Percentiles rank a stretch among this genome's conserved stretches.
phyloP scores from a whole-genome alignment of 2,113 vertebrate genomes.

The Copsychus sechellarum region DNA sequence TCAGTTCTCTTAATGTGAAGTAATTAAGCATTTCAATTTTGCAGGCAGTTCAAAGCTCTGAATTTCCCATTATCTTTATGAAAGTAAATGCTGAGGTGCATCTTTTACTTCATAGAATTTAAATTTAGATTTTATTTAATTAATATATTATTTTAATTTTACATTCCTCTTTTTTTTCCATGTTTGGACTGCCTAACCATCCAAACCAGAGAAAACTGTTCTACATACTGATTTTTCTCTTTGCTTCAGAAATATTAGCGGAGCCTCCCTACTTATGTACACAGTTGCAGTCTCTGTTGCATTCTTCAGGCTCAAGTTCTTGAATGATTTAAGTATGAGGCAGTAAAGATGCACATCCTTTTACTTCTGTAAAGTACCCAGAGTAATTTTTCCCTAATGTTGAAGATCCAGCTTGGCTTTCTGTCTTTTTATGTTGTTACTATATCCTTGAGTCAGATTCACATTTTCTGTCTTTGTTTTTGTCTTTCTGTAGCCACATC shows the following conservation, averaged over 20 bases:
- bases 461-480: conserved; percentile 48
- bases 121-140: background rate
- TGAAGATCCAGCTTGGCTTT: background rate
- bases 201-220: background rate
- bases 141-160: background rate
- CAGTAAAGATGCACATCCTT: background rate
- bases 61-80: background rate
- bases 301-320: background rate
- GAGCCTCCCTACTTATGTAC: background rate
- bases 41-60: background rate
- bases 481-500: conserved; percentile 50
- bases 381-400: background rate
- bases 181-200: background rate
- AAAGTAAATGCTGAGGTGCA: background rate
- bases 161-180: background rate
- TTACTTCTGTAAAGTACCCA: background rate
- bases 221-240: background rate
- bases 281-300: background rate
- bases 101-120: background rate
- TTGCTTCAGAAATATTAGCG: background rate
- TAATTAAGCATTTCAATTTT: background rate
- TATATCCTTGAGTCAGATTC: background rate
- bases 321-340: background rate
- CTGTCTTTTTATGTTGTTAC: background rate
- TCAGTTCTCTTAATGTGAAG: background rate